phyloP scores from a whole-genome alignment of 2,888 invertebrate genomes.

The Patella depressa region DNA sequence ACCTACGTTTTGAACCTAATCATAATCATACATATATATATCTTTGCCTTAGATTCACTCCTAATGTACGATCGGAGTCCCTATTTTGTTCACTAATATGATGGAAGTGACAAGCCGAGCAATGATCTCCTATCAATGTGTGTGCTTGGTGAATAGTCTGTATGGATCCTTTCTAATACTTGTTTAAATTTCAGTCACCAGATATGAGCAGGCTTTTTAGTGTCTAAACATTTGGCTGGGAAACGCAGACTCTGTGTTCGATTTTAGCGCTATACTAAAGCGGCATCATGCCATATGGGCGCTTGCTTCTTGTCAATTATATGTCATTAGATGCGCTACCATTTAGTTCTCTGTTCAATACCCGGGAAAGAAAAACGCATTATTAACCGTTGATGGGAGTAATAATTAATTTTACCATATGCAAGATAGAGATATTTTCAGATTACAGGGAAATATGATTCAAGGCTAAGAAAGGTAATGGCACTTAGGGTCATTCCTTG shows the following conservation, averaged over 20 bases:
- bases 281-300: slow-evolving; percentile 11
- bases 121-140: too few relatives aligned
- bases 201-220: neutral
- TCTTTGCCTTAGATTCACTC: too few relatives aligned
- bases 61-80: too few relatives aligned
- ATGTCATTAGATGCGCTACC: slow-evolving; percentile 11
- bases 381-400: slow-evolving; percentile 7
- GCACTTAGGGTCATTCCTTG: slow-evolving; percentile 3
- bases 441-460: neutral
- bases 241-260: neutral
- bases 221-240: slow-evolving; percentile 5
- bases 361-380: neutral
- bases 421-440: neutral
- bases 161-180: too few relatives aligned
- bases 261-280: neutral
- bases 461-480: neutral
- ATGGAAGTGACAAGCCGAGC: too few relatives aligned
- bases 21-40: too few relatives aligned
- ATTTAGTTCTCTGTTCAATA: slow-evolving; percentile 2
- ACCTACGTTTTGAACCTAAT: neutral
- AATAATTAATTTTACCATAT: slow-evolving; percentile 10
- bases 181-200: too few relatives aligned
- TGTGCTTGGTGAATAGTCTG: too few relatives aligned
- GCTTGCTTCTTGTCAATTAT: neutral
- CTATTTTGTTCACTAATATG: too few relatives aligned